Conservation (phyloP, 2,113 vertebrate genomes). For the Solea senegalensis region DNA sequence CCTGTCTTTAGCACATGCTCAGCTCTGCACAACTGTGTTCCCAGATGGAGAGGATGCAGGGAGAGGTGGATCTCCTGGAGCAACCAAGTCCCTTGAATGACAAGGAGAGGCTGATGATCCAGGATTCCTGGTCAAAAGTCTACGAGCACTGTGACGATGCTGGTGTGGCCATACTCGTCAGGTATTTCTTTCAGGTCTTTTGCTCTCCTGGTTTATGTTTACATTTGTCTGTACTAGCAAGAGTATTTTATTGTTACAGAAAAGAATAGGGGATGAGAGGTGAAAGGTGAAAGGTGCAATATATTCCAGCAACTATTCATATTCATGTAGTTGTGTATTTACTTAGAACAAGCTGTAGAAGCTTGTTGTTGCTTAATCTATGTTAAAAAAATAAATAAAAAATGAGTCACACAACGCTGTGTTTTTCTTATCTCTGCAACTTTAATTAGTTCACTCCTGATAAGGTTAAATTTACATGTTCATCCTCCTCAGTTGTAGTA, state of each 20-base stretch:
- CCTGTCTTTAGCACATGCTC: constrained; percentile 60
- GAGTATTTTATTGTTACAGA: not conserved
- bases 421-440: no score
- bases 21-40: constrained; percentile 60
- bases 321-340: not conserved
- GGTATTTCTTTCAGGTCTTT: constrained; percentile 58
- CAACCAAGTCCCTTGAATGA: constrained; percentile 69
- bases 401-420: not conserved
- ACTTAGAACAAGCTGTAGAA: no score
- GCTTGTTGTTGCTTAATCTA: not conserved
- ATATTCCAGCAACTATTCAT: not conserved
- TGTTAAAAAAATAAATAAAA: not conserved
- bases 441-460: not conserved
- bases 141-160: constrained; percentile 74
- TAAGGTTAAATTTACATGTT: not conserved
- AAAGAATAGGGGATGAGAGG: not conserved
- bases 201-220: not conserved
- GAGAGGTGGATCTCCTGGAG: constrained; percentile 66
- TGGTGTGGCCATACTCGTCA: constrained; percentile 79
- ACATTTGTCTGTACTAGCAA: not conserved
- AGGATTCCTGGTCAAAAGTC: constrained; percentile 79
- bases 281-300: not conserved
- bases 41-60: constrained; percentile 75
- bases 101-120: constrained; percentile 70
- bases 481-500: not conserved